These are phyloP conservation scores for Labeo rohita DNA, from an alignment of 2,113 vertebrate species.

Conservation along the genomic window DNA sequence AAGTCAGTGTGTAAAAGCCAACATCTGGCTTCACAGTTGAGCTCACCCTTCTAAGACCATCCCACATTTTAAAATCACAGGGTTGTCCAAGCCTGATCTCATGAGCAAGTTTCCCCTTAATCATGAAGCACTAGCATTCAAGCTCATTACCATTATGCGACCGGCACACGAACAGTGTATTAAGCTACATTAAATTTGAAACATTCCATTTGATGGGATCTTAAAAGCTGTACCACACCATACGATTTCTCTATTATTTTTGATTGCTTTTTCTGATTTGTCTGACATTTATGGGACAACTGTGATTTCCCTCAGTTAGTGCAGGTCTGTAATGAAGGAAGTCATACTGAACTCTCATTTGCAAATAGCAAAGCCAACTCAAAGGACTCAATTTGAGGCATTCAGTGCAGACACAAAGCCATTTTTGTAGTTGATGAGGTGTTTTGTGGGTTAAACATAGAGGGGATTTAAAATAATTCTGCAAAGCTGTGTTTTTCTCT, in stretches of 20 bases:
- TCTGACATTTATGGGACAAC: conserved; percentile 41
- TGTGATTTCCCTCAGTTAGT: conserved; percentile 43
- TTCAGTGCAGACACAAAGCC: conserved; percentile 14
- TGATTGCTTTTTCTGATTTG: conserved; percentile 51
- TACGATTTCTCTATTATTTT: conserved; percentile 33
- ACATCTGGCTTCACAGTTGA: conserved; percentile 75
- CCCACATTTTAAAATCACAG: conserved; percentile 55
- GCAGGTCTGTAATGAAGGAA: conserved; percentile 24
- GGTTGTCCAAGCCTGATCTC: conserved; percentile 48
- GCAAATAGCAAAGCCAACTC: conserved; percentile 13
- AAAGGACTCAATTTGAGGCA: conserved; percentile 1
- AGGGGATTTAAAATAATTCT: conserved; percentile 37
- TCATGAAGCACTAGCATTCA: conserved; percentile 40
- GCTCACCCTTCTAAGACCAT: conserved; percentile 53
- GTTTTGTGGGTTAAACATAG: conserved; percentile 45
- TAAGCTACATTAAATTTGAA: neutral
- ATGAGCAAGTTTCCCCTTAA: conserved; percentile 49
- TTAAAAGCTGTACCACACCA: neutral
- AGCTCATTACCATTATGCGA: neutral
- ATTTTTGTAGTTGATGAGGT: conserved; percentile 45
- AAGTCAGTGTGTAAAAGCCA: conserved; percentile 63
- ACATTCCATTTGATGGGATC: neutral
- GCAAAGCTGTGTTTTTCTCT: conserved; percentile 33
- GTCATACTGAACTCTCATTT: conserved; percentile 3
- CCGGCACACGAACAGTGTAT: neutral